phyloP scores from a whole-genome alignment of 2,113 vertebrate genomes.

The Aegithalos caudatus region DNA sequence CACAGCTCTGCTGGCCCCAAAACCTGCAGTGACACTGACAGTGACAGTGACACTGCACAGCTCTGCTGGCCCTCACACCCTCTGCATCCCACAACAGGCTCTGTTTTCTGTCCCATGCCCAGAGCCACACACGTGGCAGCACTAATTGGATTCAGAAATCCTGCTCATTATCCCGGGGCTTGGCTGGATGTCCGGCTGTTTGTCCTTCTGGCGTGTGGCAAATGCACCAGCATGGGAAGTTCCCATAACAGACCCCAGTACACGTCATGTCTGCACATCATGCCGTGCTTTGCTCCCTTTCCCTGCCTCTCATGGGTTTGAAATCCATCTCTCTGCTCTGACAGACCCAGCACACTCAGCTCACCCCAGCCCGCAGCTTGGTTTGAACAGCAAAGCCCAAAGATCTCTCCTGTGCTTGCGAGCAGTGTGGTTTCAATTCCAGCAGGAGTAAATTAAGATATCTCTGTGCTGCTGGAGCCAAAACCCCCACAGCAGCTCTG shows the following conservation, averaged over 20 bases:
- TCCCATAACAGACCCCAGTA: fast-evolving
- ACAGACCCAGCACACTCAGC: neutral
- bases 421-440: neutral
- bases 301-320: neutral
- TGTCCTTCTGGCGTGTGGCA: neutral
- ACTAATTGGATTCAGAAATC: neutral
- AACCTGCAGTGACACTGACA: too few relatives aligned
- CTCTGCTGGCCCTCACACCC: too few relatives aligned
- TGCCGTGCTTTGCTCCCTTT: neutral
- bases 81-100: neutral
- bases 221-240: neutral
- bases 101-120: neutral
- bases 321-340: neutral
- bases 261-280: fast-evolving
- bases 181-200: neutral
- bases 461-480: neutral
- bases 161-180: neutral
- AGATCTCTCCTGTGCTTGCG: neutral
- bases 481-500: neutral
- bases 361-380: neutral
- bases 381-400: neutral
- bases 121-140: neutral
- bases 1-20: too few relatives aligned
- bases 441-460: neutral
- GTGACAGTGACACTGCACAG: fast-evolving